Base-by-base conservation (phyloP, 2,888 invertebrate species). In the Gnatocerus cornutus region DNA sequence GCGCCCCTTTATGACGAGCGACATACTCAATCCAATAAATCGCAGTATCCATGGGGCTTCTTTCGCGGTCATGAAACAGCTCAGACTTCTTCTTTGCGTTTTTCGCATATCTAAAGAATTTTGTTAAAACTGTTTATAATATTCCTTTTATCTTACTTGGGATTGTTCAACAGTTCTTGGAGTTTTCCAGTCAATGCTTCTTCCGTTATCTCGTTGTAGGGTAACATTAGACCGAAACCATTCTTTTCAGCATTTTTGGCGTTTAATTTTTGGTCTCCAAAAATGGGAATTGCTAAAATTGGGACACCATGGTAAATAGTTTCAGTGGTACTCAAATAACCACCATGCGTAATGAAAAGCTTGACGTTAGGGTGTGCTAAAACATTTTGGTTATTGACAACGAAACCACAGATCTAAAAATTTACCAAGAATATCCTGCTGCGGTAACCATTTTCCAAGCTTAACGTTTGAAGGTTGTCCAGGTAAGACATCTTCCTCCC, bases 401-500 rank as follows among this genome's bases (percentile, higher is more conserved):
- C 29, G 9, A 39, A n/a, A 10, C 3, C 13, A 16, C 9, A 16
- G 2, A 21, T 45, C 4, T 21, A 3, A 21, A 21, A 21, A 43
- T 12, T 58, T 66, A 74, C 74, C 76, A 29, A 77, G 62, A 61
- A 77, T 69, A 12, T 74, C 75, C 45, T 74, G 73, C 66, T 77
- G 77, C 45, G 77, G 76, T 10, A 75, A 55, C 76, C 77, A 77
- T 14, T 67, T 74, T 5, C 46, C 13, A 1, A 69, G 1, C 56
- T 68, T 74, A 10, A 68, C 56, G 41, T 68, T 68, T 13, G 14
- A 6, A 3, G 68, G 62, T 72, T 82, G 74, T 10, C 76, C 74
- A n/a, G 78, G 77, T 12, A 80, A 68, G 21, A 65, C 63, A 16
- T 88, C 86, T 0, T 87, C 87, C 74, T 91, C 90, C 89, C 90